Evolutionary conservation across 2,888 invertebrate species (phyloP).

Genomic region (Ornithoptera alexandrae): DNA sequence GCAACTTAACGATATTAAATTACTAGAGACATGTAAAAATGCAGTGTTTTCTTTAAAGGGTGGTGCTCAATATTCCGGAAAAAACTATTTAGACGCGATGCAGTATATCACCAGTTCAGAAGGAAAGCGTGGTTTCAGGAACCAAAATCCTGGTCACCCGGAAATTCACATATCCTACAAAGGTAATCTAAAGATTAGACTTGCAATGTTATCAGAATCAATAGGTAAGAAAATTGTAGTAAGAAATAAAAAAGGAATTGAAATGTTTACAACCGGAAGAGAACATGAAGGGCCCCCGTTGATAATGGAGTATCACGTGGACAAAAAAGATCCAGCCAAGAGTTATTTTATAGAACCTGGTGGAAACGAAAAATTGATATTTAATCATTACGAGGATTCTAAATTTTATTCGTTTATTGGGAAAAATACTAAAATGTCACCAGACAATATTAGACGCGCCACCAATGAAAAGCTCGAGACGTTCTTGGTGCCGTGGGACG

Average conservation of each 20-base stretch:
- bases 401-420: constrained; percentile 9
- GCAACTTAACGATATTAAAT: constrained; percentile 13
- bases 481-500: background rate
- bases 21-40: constrained; percentile 9
- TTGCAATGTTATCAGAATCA: constrained; percentile 13
- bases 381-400: constrained; percentile 2
- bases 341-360: constrained; percentile 12
- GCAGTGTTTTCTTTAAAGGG: constrained; percentile 14
- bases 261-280: constrained; percentile 8
- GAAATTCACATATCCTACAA: constrained; percentile 22
- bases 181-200: constrained; percentile 8
- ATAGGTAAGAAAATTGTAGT: constrained; percentile 17
- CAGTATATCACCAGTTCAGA: constrained; percentile 20
- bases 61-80: constrained; percentile 13
- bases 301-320: constrained; percentile 6
- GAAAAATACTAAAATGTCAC: background rate
- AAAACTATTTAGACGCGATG: constrained; percentile 13
- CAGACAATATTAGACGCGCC: constrained; percentile 1
- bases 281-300: constrained; percentile 7
- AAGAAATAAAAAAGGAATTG: constrained; percentile 3
- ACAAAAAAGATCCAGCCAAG: constrained; percentile 9
- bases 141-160: constrained; percentile 11
- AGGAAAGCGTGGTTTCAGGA: constrained; percentile 9
- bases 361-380: constrained; percentile 8
- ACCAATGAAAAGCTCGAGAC: constrained; percentile 1